Evolutionary conservation across 2,797 vertebrate genomes (phyloP).

Genomic region (Crypturellus tataupa): DNA sequence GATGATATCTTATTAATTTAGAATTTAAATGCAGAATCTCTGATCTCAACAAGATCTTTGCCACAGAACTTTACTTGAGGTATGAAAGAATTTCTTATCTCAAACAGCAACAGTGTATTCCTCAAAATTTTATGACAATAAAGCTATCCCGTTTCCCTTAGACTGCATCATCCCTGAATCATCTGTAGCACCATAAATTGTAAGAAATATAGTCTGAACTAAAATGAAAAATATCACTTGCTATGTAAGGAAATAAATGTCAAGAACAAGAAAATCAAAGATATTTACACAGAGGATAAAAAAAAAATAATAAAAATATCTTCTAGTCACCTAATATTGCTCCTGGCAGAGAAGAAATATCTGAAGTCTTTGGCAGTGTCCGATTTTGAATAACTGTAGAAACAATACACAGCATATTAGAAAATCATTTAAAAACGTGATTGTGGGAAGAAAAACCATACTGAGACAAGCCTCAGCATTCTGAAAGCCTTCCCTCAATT

Average conservation of each 20-base stretch:
- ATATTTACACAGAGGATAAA: neutral
- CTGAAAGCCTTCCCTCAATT: neutral
- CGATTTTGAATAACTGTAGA: slow-evolving; percentile 84
- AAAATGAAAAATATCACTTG: neutral
- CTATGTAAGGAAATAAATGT: neutral
- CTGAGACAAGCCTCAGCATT: neutral
- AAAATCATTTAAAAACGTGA: neutral
- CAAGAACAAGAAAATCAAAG: neutral
- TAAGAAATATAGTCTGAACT: neutral
- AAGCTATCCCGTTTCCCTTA: neutral
- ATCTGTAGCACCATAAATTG: neutral
- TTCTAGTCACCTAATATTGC: slow-evolving; percentile 80
- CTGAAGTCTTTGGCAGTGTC: slow-evolving; percentile 71
- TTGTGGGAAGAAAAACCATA: neutral
- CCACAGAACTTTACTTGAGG: neutral
- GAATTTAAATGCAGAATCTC: neutral
- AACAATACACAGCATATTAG: slow-evolving; percentile 23
- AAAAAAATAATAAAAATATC: neutral
- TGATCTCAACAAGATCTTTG: neutral
- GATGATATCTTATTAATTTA: neutral
- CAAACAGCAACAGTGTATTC: neutral
- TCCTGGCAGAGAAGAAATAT: slow-evolving; percentile 78
- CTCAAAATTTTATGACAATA: neutral
- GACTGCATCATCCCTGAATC: neutral
- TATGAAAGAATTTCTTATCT: neutral